phyloP scores from a whole-genome alignment of 2,888 invertebrate species.

The Teleogryllus oceanicus region DNA sequence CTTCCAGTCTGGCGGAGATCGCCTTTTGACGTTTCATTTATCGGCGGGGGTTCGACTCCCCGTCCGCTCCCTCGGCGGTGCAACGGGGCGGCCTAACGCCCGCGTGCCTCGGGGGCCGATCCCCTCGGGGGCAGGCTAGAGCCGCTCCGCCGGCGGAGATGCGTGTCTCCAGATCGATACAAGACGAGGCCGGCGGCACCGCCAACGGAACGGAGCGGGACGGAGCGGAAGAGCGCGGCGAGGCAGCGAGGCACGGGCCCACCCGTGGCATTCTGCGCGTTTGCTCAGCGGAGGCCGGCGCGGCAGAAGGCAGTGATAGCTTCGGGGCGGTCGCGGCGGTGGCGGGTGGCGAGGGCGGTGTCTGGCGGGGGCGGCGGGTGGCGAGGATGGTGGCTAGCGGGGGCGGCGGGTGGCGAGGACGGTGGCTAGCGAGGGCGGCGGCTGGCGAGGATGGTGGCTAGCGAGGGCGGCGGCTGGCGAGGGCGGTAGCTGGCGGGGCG shows the following conservation, averaged over 20 bases:
- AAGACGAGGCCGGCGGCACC: not conserved
- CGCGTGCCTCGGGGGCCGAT: not conserved
- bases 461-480: too few relatives aligned
- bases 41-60: too few relatives aligned
- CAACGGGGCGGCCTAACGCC: not conserved
- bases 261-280: not conserved
- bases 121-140: not conserved
- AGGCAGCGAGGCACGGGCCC: not conserved
- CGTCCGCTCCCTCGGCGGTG: not conserved
- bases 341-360: not conserved
- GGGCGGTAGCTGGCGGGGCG: too few relatives aligned
- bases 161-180: slow-evolving; percentile 6
- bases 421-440: too few relatives aligned
- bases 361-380: not conserved
- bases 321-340: not conserved
- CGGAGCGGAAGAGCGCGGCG: too few relatives aligned
- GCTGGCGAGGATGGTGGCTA: too few relatives aligned
- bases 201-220: too few relatives aligned
- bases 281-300: not conserved
- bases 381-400: too few relatives aligned
- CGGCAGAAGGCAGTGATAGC: not conserved
- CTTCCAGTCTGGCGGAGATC: too few relatives aligned
- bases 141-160: not conserved
- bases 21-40: too few relatives aligned
- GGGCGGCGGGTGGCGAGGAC: too few relatives aligned